Base-by-base conservation (phyloP, 2,113 vertebrate species). In the Cheirogaleus medius region DNA sequence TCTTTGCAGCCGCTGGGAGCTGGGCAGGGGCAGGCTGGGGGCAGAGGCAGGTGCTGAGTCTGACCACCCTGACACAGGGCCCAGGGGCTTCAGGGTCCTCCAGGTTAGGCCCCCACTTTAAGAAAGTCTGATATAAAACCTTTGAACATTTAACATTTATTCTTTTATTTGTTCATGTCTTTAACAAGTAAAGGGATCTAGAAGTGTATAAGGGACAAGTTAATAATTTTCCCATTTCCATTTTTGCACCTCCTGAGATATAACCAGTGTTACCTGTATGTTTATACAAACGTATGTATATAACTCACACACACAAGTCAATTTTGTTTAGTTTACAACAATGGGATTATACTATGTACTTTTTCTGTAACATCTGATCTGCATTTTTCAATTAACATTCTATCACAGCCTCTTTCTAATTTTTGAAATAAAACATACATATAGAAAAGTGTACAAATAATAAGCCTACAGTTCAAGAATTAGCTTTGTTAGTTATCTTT, bases 301-400 rank as follows among this genome's bases (percentile, higher is more conserved):
- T 15, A 49, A 71, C 63, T 27, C 58, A 66, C 13, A 29, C 73
- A 37, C 10, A 52, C 44, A 84, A 52, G 25, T 64, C 4, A 6
- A 54, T 66, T 86, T 91, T 87, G 42, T 91, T 90, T 73, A 52
- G n/a, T 82, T 92, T 91, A 20, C 56, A 91, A 91, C 76, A 81
- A 68, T 76, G 47, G 17, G 27, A 71, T 83, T 66, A 42, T 37
- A 54, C 14, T 71, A 9, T 54, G 29, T 82, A 63, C 10, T 44
- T 91, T 91, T 91, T 69, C 23, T 95, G 21, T 69, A 87, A 42
- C 44, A 76, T 81, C 14, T 78, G 47, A 63, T 23, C 39, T 87
- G 85, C 4, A 32, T 47, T 88, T 95, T 91, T 88, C 42, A 95
- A 32, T 42, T 83, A 92, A 42, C 60, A 60, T 92, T 69, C 49